Evolutionary conservation across 2,797 vertebrate species (phyloP), one percentile per base, ranked within the genome.

Genomic region (Protonibea diacanthus): DNA sequence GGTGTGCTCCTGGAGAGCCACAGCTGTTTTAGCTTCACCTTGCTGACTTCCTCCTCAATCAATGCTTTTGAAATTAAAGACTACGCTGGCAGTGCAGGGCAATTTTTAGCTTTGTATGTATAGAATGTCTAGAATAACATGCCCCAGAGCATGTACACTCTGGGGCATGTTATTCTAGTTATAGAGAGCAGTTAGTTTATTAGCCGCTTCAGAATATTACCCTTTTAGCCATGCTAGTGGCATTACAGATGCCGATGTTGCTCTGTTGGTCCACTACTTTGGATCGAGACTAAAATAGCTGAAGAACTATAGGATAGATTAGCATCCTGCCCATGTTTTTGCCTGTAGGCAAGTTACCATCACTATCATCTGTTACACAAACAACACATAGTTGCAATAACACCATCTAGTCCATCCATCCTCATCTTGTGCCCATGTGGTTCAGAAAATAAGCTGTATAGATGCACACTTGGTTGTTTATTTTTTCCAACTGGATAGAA

Each of bases 51-150:
- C 14, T 73, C 4, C 66, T 57, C 48, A 64, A 38, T 83, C 65
- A 55, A 27, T 27, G 29, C 25, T 76, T 49, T 66, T 60, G 20
- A 17, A 20, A 45, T 52, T 60, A 52, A 71, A 59, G 21, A 33
- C 51, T 76, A 12, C 4, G 7, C 44, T 42, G 20, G 40, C 1
- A 64, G 44, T 44, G 62, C 5, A 61, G 27, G 9, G 23, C 12
- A 47, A 1, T 62, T 73, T 77, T 29, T 15, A 42, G 21, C 42
- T 78, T 59, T 57, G 44, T 82, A n/a, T n/a, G n/a, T n/a, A n/a
- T n/a, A n/a, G n/a, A n/a, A n/a, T n/a, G n/a, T n/a, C n/a, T n/a
- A n/a, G n/a, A n/a, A n/a, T n/a, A n/a, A n/a, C n/a, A n/a, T n/a
- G n/a, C n/a, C n/a, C n/a, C n/a, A n/a, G n/a, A n/a, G n/a, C 38